Conservation (phyloP, 2,888 invertebrate genomes). For the Drosophila multiciliata region DNA sequence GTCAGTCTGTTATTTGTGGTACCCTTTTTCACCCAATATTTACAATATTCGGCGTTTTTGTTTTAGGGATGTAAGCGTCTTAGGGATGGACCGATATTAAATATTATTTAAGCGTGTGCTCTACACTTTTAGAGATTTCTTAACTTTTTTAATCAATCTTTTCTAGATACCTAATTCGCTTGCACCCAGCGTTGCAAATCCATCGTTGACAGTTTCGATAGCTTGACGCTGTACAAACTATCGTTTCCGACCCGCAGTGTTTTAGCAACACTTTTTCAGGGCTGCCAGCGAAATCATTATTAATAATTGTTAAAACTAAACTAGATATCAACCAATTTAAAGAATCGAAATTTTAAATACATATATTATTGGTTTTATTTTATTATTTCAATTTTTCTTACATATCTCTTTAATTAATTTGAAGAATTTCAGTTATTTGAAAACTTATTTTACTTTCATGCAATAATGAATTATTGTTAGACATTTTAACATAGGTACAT, state of each 20-base stretch:
- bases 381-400: not conserved
- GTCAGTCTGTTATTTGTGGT: constrained; percentile 10
- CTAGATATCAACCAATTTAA: too few species aligned
- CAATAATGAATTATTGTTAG: constrained; percentile 4
- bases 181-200: constrained; percentile 40
- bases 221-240: not conserved
- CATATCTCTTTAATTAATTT: constrained; percentile 25
- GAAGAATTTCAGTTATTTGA: constrained; percentile 51
- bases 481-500: not conserved
- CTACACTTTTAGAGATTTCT: constrained; percentile 55
- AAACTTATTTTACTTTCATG: constrained; percentile 50
- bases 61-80: constrained; percentile 52
- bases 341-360: not conserved
- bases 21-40: constrained; percentile 37
- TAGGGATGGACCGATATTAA: constrained; percentile 64
- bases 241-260: constrained; percentile 2
- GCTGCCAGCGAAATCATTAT: constrained; percentile 4
- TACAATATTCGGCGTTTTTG: constrained; percentile 45
- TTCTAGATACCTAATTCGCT: constrained; percentile 42
- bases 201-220: constrained; percentile 46
- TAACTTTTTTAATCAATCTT: constrained; percentile 40
- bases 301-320: not conserved
- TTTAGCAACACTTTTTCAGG: not conserved
- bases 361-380: not conserved
- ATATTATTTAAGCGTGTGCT: constrained; percentile 33